Evolutionary conservation across 2,888 invertebrate genomes (phyloP), one percentile per base, ranked within the genome.

Genomic region (Heliothis peltigera): DNA sequence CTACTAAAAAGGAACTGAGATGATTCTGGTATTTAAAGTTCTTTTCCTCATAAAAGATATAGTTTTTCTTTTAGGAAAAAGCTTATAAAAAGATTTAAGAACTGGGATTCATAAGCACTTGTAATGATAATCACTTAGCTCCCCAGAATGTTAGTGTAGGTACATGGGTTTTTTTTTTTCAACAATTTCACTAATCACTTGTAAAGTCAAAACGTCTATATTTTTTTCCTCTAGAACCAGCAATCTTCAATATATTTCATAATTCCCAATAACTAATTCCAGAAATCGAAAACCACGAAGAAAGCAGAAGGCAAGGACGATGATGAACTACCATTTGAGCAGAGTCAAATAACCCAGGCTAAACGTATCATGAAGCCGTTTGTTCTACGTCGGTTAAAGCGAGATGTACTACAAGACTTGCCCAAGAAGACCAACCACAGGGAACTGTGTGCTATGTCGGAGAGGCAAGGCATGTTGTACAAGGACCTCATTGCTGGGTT

Each of bases 341-440:
- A 97, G 85, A 97, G 98, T 62, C 98, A 98, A 89, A 98, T 99
- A 47, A 97, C 97, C 15, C 98, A 99, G 84, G 99, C 99, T 0
- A 99, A 99, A 88, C 96, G 97, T 54, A 99, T 99, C 77, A 98
- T 99, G 98, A 98, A 98, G 88, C 99, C 99, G 0, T 99, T 99
- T 89, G 97, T 99, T 3, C 95, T 99, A 48, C 95, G 99, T 18
- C 95, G 99, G 63, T 93, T 99, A 51, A 99, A 99, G 91, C 92
- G 96, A 21, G 98, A 99, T 80, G 99, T 99, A 0, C 95, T 98
- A 0, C 96, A 96, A 63, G 98, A 98, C 90, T 91, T 99, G 81
- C 99, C 99, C 0, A 92, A 95, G 80, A 99, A 99, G 92, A 96
- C 95, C 2, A 98, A 98, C 71, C 93, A 96, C 54, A 95, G 97